A percentile compares a stretch with the other conserved stretches of the same genome.
These are phyloP conservation scores for Neogale vison DNA, from an alignment of 2,113 vertebrate genomes.

Conservation along the genomic window DNA sequence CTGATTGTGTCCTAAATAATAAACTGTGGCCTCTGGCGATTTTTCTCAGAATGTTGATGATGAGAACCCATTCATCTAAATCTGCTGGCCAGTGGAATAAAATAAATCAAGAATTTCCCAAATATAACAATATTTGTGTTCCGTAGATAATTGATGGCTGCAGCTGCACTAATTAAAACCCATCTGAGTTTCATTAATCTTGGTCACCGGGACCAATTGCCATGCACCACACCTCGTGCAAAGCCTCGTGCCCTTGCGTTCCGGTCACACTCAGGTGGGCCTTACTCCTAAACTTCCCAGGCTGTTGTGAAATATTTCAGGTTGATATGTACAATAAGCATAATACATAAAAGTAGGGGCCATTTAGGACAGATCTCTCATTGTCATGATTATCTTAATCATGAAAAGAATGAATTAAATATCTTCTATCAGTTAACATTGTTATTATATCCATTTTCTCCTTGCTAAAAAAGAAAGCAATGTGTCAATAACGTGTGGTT, in stretches of 20 bases:
- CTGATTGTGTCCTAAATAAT: slow-evolving; percentile 90
- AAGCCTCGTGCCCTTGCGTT: slow-evolving; percentile 86
- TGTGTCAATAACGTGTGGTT: slow-evolving; percentile 80
- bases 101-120: slow-evolving; percentile 98
- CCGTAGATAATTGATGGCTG: slow-evolving; percentile 97
- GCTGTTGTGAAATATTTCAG: background rate
- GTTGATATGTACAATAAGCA: background rate
- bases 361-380: background rate
- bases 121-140: slow-evolving; percentile 99
- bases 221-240: slow-evolving; percentile 87
- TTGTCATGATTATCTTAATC: background rate
- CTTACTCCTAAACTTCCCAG: background rate
- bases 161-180: slow-evolving; percentile 98
- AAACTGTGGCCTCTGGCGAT: slow-evolving; percentile 85
- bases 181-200: slow-evolving; percentile 98
- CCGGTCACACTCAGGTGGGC: slow-evolving; percentile 85
- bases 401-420: background rate
- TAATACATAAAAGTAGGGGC: background rate
- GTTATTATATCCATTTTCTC: slow-evolving; percentile 82
- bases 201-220: slow-evolving; percentile 91
- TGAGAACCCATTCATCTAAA: slow-evolving; percentile 99
- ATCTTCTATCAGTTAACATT: slow-evolving; percentile 78
- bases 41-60: slow-evolving; percentile 92
- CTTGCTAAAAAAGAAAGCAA: slow-evolving; percentile 84
- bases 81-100: slow-evolving; percentile 93